Conservation (phyloP, 1,140 invertebrate species). For the Leptoteleia sp. region DNA sequence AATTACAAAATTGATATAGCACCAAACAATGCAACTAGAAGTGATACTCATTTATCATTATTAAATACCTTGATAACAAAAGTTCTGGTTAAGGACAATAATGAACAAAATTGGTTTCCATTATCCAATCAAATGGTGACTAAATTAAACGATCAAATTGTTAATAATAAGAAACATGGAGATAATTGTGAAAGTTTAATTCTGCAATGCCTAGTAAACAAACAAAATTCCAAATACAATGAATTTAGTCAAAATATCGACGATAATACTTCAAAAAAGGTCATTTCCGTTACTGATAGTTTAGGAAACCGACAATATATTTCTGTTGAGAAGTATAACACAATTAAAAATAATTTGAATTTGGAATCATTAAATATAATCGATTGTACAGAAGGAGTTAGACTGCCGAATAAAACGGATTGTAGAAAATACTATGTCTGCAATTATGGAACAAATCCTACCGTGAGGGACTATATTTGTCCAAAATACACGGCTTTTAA, state of each 20-base stretch:
- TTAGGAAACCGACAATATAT: conserved; percentile 69
- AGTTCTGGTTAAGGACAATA: conserved; percentile 34
- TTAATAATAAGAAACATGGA: background rate
- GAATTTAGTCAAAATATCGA: conserved; percentile 5
- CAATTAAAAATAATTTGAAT: conserved; percentile 51
- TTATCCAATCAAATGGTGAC: background rate
- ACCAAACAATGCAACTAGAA: conserved; percentile 1
- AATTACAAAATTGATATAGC: conserved; percentile 56
- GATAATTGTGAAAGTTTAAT: conserved; percentile 13
- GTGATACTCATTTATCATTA: conserved; percentile 36
- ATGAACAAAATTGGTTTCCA: conserved; percentile 25
- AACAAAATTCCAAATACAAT: background rate
- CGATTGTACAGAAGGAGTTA: conserved; percentile 77
- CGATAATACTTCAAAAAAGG: conserved; percentile 33
- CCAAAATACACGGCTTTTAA: conserved; percentile 81
- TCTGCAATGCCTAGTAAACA: conserved; percentile 18
- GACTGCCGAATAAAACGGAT: conserved; percentile 80
- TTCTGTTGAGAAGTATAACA: conserved; percentile 66
- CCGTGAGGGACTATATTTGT: conserved; percentile 79
- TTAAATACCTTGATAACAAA: conserved; percentile 49
- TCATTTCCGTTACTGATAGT: conserved; percentile 68
- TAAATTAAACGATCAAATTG: conserved; percentile 10
- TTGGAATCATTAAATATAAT: conserved; percentile 73
- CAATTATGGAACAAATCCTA: conserved; percentile 75
- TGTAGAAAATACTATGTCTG: conserved; percentile 82